phyloP scores from a whole-genome alignment of 2,113 vertebrate species.

The Steatornis caripensis region DNA sequence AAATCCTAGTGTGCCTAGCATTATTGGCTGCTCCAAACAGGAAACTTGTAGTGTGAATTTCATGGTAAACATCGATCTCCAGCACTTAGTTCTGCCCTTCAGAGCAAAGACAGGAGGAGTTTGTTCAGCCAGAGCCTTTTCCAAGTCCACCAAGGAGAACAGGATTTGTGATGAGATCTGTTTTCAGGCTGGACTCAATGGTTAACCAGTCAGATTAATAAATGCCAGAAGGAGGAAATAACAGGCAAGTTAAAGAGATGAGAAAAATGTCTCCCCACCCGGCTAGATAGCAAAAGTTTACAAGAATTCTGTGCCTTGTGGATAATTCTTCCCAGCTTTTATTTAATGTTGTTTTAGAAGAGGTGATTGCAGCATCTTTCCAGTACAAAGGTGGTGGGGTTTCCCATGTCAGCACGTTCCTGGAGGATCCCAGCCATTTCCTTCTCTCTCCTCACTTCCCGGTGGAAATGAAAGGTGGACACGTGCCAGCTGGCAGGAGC shows the following conservation, averaged over 20 bases:
- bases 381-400: not conserved
- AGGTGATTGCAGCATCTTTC: not conserved
- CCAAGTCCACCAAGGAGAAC: constrained; percentile 9
- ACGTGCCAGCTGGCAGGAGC: not conserved
- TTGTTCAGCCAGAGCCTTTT: constrained; percentile 45
- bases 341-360: not conserved
- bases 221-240: constrained; percentile 68
- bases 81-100: constrained; percentile 29
- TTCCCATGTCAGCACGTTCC: not conserved
- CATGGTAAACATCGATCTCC: constrained; percentile 23
- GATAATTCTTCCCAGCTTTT: not conserved
- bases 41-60: constrained; percentile 14
- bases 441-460: not conserved
- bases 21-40: not conserved
- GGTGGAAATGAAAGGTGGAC: constrained; percentile 5
- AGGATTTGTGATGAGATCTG: constrained; percentile 46
- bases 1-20: not conserved
- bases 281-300: constrained; percentile 37
- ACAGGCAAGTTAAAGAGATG: constrained; percentile 17
- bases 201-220: constrained; percentile 72
- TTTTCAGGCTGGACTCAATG: constrained; percentile 45
- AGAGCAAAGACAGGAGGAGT: constrained; percentile 14
- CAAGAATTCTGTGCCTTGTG: not conserved
- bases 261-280: not conserved
- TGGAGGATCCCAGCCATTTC: not conserved